Percentiles rank a stretch among this genome's conserved stretches.
These are phyloP conservation scores for Mionectes olivaceus DNA, from an alignment of 2,797 vertebrate genomes.

Conservation along the genomic window DNA sequence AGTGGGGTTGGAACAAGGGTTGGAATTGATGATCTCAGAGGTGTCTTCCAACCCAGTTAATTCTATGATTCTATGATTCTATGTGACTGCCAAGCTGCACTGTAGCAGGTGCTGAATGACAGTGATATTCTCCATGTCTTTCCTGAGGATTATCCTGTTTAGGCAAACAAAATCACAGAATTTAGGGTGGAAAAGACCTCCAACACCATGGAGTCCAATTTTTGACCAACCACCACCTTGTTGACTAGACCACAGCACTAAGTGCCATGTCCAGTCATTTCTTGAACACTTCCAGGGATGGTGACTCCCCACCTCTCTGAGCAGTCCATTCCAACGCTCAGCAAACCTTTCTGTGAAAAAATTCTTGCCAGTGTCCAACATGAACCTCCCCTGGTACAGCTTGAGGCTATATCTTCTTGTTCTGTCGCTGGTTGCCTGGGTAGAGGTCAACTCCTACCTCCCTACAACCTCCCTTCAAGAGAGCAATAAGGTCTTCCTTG, in stretches of 20 bases:
- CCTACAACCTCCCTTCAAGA: neutral
- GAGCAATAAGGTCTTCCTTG: neutral
- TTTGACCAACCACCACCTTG: neutral
- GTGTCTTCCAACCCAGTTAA: no score
- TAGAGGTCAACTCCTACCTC: neutral
- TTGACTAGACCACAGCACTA: neutral
- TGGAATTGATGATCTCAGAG: no score
- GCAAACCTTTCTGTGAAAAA: neutral
- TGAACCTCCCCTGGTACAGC: neutral
- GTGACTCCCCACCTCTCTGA: neutral
- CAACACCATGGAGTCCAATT: neutral
- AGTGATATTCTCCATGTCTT: neutral
- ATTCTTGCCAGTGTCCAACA: neutral
- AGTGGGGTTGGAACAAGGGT: no score
- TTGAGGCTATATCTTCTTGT: neutral
- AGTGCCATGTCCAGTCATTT: neutral
- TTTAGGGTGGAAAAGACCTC: neutral
- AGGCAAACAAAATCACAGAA: neutral
- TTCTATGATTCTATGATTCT: no score
- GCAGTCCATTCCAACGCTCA: neutral
- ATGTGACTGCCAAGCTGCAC: neutral
- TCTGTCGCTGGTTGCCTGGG: neutral
- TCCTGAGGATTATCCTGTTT: constrained; percentile 31
- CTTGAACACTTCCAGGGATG: neutral
- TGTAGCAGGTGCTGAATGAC: constrained; percentile 23